Base-by-base conservation (phyloP, 2,113 vertebrate species). In the Megaptera novaeangliae region DNA sequence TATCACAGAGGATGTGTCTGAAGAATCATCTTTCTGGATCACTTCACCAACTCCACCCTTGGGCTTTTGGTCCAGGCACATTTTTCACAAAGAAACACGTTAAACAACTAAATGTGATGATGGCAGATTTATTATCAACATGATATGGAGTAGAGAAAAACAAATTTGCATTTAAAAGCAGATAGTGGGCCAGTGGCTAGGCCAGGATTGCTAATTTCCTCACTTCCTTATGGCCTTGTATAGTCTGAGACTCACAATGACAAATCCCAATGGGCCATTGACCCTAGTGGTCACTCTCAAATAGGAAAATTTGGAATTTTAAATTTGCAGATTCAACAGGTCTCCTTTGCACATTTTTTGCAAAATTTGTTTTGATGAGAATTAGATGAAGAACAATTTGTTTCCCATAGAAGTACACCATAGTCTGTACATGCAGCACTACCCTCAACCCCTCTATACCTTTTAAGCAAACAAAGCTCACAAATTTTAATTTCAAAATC, bases 131-230 rank as follows among this genome's bases (percentile, higher is more conserved):
- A 41, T 61, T 17, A 71, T 72, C 46, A 78, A 59, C 29, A 63
- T 31, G 1, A 36, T 75, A 77, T 82, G 23, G 20, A 72, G 9
- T 34, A 83, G 15, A 88, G 29, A 87, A 80, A 93, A 92, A 82
- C 29, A 68, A 80, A 82, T 93, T 66, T 88, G 7, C n/a, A 66
- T 94, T 94, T 95, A 41, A 97, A 87, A 77, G 44, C n/a, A 91
- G 64, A 82, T 55, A 9, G 6, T 44, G 18, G 36, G 18, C 27
- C 41, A 21, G 25, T 85, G 59, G 25, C 41, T 91, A 21, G 64
- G 3, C 23, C 39, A 87, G 21, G 31, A 8, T 94, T 82, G 44
- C 44, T 92, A 63, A 92, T 63, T 85, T 69, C 41, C 27, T 87
- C 10, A 36, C 4, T 89, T 11, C 6, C 13, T 77, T 39, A 46